Percentiles rank a stretch among this genome's conserved stretches.
Evolutionary conservation across 2,888 invertebrate genomes (phyloP).

Genomic region (Chymomyza procnemis): DNA sequence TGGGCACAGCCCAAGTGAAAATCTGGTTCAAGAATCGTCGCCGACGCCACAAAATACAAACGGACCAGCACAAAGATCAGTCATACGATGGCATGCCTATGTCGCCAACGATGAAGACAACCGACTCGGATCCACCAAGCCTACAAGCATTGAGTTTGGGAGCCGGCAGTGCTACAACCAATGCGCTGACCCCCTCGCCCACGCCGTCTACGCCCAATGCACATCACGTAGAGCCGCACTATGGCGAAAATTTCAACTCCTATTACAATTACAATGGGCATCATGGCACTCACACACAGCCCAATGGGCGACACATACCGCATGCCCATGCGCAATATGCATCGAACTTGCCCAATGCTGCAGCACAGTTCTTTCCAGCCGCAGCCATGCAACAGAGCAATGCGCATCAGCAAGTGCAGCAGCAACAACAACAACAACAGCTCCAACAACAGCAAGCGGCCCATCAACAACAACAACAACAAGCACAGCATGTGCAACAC

Average conservation of each 20-base stretch:
- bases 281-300: slow-evolving; percentile 30
- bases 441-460: slow-evolving; percentile 36
- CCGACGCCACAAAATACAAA: slow-evolving; percentile 67
- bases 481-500: slow-evolving; percentile 15
- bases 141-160: slow-evolving; percentile 53
- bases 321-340: slow-evolving; percentile 35
- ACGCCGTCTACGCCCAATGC: slow-evolving; percentile 54
- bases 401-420: slow-evolving; percentile 32
- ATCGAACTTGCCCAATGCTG: slow-evolving; percentile 18
- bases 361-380: slow-evolving; percentile 48
- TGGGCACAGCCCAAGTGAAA: slow-evolving; percentile 68
- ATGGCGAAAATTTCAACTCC: slow-evolving; percentile 50
- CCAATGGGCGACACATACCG: slow-evolving; percentile 22
- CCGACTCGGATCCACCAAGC: slow-evolving; percentile 54
- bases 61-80: slow-evolving; percentile 60
- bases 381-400: slow-evolving; percentile 32
- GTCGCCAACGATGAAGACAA: slow-evolving; percentile 51
- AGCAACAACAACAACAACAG: slow-evolving; percentile 14
- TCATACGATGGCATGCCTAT: slow-evolving; percentile 64
- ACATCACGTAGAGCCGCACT: slow-evolving; percentile 55
- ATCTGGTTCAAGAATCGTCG: slow-evolving; percentile 75
- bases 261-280: slow-evolving; percentile 63
- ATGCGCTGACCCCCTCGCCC: slow-evolving; percentile 58
- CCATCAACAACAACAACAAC: slow-evolving; percentile 45
- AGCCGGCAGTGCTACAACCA: slow-evolving; percentile 44